Percentiles rank a stretch among this genome's conserved stretches.
phyloP scores from a whole-genome alignment of 2,113 vertebrate species.

The Pachypanchax playfairii region DNA sequence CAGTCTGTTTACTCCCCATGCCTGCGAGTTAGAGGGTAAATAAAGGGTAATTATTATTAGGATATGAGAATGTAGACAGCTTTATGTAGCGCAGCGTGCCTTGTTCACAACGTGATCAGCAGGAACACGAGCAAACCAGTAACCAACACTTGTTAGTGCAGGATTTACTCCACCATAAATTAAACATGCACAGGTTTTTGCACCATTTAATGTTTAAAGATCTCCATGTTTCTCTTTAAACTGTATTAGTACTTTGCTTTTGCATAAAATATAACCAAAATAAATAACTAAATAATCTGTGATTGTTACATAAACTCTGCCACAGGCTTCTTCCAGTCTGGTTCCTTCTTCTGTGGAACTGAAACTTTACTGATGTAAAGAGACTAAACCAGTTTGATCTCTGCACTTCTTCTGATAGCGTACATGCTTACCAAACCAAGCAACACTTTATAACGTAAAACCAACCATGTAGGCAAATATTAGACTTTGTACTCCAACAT shows the following conservation, averaged over 20 bases:
- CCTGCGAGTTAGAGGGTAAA: conserved; percentile 60
- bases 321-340: no score
- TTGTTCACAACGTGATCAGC: conserved; percentile 31
- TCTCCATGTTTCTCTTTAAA: conserved; percentile 22
- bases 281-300: no score
- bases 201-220: conserved; percentile 23
- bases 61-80: conserved; percentile 59
- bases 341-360: no score
- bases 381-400: background rate
- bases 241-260: no score
- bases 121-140: no score
- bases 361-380: background rate
- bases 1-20: conserved; percentile 63
- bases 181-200: conserved; percentile 21
- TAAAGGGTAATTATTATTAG: conserved; percentile 72
- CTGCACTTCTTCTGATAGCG: background rate
- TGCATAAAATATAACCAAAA: no score
- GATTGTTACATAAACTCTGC: no score
- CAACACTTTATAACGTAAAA: background rate
- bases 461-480: background rate
- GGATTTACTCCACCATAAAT: conserved; percentile 18
- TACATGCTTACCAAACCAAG: background rate
- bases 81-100: conserved; percentile 41
- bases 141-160: conserved; percentile 47
- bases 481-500: background rate